These are phyloP conservation scores for Scelioninae gen. 2 DNA, from an alignment of 2,888 invertebrate genomes.

Conservation along the genomic window DNA sequence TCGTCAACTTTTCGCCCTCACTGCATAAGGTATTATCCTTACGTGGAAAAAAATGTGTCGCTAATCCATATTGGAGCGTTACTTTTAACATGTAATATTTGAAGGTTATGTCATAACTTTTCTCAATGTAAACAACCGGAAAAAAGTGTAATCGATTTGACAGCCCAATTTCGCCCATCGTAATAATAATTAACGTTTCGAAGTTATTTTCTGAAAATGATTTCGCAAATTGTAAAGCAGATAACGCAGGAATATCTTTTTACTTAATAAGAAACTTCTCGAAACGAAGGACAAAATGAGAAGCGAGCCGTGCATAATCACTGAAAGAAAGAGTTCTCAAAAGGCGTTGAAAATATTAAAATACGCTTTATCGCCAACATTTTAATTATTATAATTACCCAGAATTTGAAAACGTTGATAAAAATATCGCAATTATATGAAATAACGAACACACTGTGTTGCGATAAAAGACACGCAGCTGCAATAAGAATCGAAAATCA, in stretches of 20 bases:
- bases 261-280: constrained; percentile 5
- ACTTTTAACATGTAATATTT: no score
- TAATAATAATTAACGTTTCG: no score
- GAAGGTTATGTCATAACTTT: no score
- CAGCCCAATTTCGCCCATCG: no score
- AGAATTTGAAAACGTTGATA: constrained; percentile 23
- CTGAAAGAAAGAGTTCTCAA: not conserved
- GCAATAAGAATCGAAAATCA: constrained; percentile 19
- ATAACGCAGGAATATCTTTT: not conserved
- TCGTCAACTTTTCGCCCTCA: no score
- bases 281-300: not conserved
- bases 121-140: no score
- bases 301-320: not conserved
- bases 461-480: constrained; percentile 36
- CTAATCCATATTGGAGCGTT: no score
- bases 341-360: constrained; percentile 35
- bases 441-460: constrained; percentile 17
- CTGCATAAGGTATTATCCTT: no score
- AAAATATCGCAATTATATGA: constrained; percentile 25
- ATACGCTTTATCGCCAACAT: constrained; percentile 10
- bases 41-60: no score
- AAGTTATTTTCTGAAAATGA: no score
- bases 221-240: not conserved
- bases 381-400: constrained; percentile 31
- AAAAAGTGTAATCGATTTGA: no score